A percentile compares a stretch with the other conserved stretches of the same genome.
Evolutionary conservation across 2,113 vertebrate genomes (phyloP).

Genomic region (Semnornis frantzii): DNA sequence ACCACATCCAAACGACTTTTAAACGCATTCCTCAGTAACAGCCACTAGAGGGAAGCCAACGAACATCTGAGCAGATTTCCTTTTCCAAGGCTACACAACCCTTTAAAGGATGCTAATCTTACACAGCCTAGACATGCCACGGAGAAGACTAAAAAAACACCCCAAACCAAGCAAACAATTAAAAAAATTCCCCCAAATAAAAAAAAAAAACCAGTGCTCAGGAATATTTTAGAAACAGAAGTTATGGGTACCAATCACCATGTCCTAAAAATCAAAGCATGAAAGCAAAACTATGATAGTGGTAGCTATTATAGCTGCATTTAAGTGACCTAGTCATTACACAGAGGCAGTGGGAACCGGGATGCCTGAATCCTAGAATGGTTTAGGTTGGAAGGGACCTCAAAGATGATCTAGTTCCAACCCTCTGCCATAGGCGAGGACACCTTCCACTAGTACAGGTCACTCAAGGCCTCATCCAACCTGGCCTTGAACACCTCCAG

Average conservation of each 20-base stretch:
- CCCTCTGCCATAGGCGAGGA: too few species aligned
- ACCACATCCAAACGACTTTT: too few species aligned
- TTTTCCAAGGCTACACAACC: neutral
- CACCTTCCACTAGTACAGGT: too few species aligned
- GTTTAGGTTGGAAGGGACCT: too few species aligned
- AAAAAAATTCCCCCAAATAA: too few species aligned
- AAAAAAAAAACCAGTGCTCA: neutral
- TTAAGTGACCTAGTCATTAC: neutral
- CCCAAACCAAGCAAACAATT: too few species aligned
- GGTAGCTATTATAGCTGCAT: neutral
- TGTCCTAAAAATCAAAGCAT: neutral
- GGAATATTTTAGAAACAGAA: neutral
- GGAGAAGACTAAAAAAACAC: neutral
- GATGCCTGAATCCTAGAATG: neutral
- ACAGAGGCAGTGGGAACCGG: rapidly evolving
- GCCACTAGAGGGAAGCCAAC: conserved; percentile 46
- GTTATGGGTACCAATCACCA: rapidly evolving
- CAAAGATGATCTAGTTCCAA: too few species aligned
- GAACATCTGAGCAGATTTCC: neutral
- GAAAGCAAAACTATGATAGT: neutral
- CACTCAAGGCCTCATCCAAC: too few species aligned
- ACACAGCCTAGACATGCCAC: rapidly evolving
- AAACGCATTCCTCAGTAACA: neutral
- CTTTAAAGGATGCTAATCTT: neutral
- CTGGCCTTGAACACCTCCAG: too few species aligned